Percentiles rank a stretch among this genome's conserved stretches.
Evolutionary conservation across 1,140 invertebrate genomes (phyloP).

Genomic region (Dolichoris vasculosae): DNA sequence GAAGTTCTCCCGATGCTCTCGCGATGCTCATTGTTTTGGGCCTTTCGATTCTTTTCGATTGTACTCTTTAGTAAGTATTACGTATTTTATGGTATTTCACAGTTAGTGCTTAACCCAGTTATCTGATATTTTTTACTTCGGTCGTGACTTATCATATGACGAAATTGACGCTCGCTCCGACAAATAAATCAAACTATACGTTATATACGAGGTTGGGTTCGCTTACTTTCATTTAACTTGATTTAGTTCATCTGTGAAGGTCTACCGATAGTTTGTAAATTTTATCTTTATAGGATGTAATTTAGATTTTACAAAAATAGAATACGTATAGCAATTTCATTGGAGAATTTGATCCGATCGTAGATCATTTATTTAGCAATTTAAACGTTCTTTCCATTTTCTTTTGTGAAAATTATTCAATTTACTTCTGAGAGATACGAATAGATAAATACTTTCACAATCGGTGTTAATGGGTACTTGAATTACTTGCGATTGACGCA

Average conservation of each 20-base stretch:
- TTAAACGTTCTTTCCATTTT: not conserved
- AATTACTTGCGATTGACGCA: not conserved
- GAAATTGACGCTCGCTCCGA: slow-evolving; percentile 28
- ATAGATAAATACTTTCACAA: not conserved
- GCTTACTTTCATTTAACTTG: slow-evolving; percentile 16
- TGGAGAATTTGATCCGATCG: not conserved
- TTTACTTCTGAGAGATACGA: not conserved
- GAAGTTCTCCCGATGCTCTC: slow-evolving; percentile 2
- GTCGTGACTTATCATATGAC: slow-evolving; percentile 4
- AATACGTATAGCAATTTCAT: not conserved
- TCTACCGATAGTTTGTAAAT: not conserved
- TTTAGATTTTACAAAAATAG: not conserved
- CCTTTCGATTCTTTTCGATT: not conserved
- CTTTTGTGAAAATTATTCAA: not conserved
- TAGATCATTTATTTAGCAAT: not conserved
- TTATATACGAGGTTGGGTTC: not conserved
- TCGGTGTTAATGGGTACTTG: not conserved
- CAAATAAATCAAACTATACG: slow-evolving; percentile 16
- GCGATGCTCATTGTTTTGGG: slow-evolving; percentile 14
- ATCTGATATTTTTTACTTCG: slow-evolving; percentile 24
- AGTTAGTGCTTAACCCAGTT: slow-evolving; percentile 39
- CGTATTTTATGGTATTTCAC: not conserved
- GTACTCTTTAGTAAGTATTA: not conserved
- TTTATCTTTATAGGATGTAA: slow-evolving; percentile 17
- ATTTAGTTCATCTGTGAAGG: not conserved